Conservation (phyloP, 2,797 vertebrate genomes). For the Pagetopsis macropterus region DNA sequence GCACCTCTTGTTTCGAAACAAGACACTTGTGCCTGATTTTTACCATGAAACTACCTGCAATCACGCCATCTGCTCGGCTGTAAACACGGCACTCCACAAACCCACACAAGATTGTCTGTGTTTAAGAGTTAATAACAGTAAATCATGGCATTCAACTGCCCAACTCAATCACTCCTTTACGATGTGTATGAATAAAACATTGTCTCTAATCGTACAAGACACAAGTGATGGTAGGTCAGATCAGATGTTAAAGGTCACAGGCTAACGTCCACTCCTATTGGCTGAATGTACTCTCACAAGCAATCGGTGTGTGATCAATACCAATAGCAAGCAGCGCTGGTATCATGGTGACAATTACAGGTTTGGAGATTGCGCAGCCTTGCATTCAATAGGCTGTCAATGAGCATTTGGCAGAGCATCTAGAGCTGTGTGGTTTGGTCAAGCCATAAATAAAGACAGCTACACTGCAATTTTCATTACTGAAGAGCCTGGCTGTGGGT, state of each 20-base stretch:
- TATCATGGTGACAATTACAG: conserved; percentile 72
- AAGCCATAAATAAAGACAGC: conserved; percentile 66
- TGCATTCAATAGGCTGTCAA: conserved; percentile 53
- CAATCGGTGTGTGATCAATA: conserved; percentile 70
- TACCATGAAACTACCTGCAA: conserved; percentile 50
- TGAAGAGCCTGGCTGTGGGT: conserved; percentile 59
- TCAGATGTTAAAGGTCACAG: conserved; percentile 60
- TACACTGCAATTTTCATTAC: conserved; percentile 86
- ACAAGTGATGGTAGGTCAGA: conserved; percentile 63
- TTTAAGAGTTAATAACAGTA: conserved; percentile 73
- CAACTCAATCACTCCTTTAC: conserved; percentile 65
- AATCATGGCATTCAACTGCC: conserved; percentile 64
- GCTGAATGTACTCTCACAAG: conserved; percentile 42
- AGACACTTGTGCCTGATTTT: conserved; percentile 51
- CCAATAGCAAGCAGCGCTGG: conserved; percentile 49
- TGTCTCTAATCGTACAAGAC: conserved; percentile 39
- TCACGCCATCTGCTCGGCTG: conserved; percentile 47
- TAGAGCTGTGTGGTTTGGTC: conserved; percentile 61
- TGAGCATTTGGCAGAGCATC: conserved; percentile 40
- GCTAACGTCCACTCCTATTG: conserved; percentile 43
- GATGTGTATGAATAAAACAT: conserved; percentile 79
- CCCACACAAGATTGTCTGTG: conserved; percentile 66
- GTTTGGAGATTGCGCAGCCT: conserved; percentile 62
- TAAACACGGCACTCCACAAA: conserved; percentile 56
- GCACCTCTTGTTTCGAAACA: conserved; percentile 37